Percentiles rank a stretch among this genome's conserved stretches.
These are phyloP conservation scores for Peucedramus taeniatus DNA, from an alignment of 2,113 vertebrate genomes.

Conservation along the genomic window DNA sequence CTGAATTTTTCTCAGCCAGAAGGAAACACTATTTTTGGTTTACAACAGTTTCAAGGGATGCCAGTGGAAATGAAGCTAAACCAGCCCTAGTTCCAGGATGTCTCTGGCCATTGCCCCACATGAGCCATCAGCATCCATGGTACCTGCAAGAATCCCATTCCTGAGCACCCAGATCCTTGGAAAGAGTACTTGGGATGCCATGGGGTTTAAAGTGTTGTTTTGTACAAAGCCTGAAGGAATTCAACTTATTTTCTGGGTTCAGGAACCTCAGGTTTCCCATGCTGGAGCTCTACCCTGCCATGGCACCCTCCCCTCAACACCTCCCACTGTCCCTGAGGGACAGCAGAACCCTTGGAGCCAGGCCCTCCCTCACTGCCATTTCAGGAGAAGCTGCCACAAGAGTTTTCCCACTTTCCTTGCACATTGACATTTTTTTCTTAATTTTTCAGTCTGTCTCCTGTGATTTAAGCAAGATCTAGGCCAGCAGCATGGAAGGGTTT, in stretches of 20 bases:
- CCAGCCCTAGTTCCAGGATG: not conserved
- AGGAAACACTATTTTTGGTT: not conserved
- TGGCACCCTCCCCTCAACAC: rapidly evolving
- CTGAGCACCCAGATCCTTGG: not conserved
- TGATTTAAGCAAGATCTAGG: not conserved
- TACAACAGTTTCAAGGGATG: not conserved
- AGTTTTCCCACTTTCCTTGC: not conserved
- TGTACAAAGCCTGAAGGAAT: not conserved
- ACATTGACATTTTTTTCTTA: not conserved
- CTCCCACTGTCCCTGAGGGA: not conserved
- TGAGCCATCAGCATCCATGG: not conserved
- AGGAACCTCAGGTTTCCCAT: not conserved
- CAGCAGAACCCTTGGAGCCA: not conserved
- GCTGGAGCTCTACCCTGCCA: not conserved
- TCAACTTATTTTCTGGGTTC: not conserved
- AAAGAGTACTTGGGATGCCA: not conserved
- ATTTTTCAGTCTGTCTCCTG: not conserved
- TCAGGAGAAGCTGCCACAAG: not conserved
- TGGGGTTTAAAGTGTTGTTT: not conserved
- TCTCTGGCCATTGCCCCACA: not conserved
- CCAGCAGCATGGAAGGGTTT: not conserved
- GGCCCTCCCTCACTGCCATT: not conserved
- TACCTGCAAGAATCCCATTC: not conserved
- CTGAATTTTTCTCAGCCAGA: not conserved
- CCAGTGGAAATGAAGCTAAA: not conserved